Evolutionary conservation across 2,888 invertebrate genomes (phyloP).

Genomic region (Apodemia zela): DNA sequence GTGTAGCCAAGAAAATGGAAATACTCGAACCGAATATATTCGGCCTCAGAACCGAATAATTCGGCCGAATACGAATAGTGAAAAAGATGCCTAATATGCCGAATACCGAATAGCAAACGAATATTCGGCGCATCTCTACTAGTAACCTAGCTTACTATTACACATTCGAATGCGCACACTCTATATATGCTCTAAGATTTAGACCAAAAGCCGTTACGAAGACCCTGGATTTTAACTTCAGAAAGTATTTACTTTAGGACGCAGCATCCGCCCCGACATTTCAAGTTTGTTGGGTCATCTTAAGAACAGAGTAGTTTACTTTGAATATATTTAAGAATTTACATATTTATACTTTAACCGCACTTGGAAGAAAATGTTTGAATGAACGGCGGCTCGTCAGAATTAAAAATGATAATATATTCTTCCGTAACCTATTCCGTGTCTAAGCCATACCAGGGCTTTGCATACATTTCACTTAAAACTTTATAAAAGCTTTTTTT

Average conservation of each 20-base stretch:
- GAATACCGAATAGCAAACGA: too few species aligned
- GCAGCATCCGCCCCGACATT: conserved; percentile 2
- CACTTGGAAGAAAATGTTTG: neutral
- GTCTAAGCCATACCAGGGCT: too few species aligned
- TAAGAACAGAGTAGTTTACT: conserved; percentile 3
- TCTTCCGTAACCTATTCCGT: too few species aligned
- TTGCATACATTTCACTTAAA: too few species aligned
- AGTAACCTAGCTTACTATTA: too few species aligned
- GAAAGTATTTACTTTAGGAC: conserved; percentile 9
- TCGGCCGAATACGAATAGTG: too few species aligned
- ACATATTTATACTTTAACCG: neutral
- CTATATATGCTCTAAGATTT: conserved; percentile 3
- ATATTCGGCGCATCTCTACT: too few species aligned
- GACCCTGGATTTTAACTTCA: conserved; percentile 3
- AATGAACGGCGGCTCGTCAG: neutral
- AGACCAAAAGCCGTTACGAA: neutral
- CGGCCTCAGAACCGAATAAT: too few species aligned
- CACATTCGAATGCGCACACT: neutral
- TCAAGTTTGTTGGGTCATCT: conserved; percentile 14
- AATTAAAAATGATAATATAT: neutral
- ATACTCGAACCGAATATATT: too few species aligned
- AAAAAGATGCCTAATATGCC: too few species aligned
- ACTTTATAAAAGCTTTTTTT: too few species aligned
- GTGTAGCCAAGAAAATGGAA: too few species aligned
- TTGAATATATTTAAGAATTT: neutral